These are phyloP conservation scores for Pangasius mekongensis DNA, from an alignment of 2,797 vertebrate genomes.

Conservation along the genomic window DNA sequence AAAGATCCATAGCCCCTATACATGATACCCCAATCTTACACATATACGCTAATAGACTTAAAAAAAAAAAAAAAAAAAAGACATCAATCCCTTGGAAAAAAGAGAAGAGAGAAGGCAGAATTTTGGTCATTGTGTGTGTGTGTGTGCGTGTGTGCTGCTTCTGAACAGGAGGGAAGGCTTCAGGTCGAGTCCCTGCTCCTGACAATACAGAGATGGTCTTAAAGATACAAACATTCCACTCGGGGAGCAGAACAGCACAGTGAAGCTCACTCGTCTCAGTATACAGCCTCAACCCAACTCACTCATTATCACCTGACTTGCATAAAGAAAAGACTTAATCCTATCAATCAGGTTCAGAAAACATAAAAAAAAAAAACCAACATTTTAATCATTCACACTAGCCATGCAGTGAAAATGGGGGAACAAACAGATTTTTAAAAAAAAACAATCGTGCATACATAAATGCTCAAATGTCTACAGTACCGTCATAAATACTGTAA, in stretches of 20 bases:
- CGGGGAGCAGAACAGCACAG: slow-evolving; percentile 16
- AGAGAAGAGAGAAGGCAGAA: slow-evolving; percentile 65
- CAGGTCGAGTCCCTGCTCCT: slow-evolving; percentile 31
- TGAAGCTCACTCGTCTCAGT: not conserved
- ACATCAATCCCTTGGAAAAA: slow-evolving; percentile 50
- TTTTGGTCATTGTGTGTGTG: slow-evolving; percentile 77
- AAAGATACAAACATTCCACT: slow-evolving; percentile 32
- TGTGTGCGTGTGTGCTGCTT: slow-evolving; percentile 56
- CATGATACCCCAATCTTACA: slow-evolving; percentile 9
- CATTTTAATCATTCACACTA: slow-evolving; percentile 30
- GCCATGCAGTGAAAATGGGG: slow-evolving; percentile 58
- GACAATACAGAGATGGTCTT: slow-evolving; percentile 46
- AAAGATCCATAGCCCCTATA: slow-evolving; percentile 16
- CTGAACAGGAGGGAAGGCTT: slow-evolving; percentile 68
- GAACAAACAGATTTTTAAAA: slow-evolving; percentile 3
- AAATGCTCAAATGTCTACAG: slow-evolving; percentile 56
- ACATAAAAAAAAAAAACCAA: not conserved
- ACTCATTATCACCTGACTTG: slow-evolving; percentile 40
- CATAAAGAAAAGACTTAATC: slow-evolving; percentile 46
- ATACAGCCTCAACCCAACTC: slow-evolving; percentile 29
- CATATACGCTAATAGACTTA: slow-evolving; percentile 54
- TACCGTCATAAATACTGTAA: slow-evolving; percentile 66
- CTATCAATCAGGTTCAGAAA: not conserved
- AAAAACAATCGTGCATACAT: slow-evolving; percentile 45
- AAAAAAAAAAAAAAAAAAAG: slow-evolving; percentile 49